Conservation (phyloP, 1,140 invertebrate species). For the Calephelis nemesis region DNA sequence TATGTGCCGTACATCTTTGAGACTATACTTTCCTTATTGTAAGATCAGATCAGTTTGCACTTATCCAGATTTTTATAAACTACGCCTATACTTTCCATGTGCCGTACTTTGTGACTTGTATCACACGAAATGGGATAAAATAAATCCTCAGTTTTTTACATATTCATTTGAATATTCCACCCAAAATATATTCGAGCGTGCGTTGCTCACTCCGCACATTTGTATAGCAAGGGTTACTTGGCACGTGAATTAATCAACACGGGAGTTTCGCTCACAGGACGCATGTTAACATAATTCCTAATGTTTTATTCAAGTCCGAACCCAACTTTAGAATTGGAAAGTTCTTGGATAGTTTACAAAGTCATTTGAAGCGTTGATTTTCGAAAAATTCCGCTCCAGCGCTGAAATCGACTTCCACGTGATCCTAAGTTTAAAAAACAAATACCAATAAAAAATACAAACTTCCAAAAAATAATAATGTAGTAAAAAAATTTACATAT, state of each 20-base stretch:
- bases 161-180: conserved; percentile 4
- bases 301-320: conserved; percentile 29
- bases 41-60: too few species aligned
- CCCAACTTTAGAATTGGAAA: conserved; percentile 23
- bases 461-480: too few species aligned
- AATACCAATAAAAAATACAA: too few species aligned
- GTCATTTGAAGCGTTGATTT: background rate
- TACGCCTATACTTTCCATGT: too few species aligned
- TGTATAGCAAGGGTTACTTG: conserved; percentile 12
- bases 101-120: background rate
- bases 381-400: too few species aligned
- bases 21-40: background rate
- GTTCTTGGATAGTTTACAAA: background rate
- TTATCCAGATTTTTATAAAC: too few species aligned
- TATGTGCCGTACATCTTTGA: too few species aligned
- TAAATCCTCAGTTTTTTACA: conserved; percentile 11
- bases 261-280: conserved; percentile 22
- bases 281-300: conserved; percentile 33
- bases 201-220: conserved; percentile 2
- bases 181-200: background rate
- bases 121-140: conserved; percentile 2
- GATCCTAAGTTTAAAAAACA: too few species aligned
- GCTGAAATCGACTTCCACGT: too few species aligned
- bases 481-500: too few species aligned
- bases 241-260: conserved; percentile 31